Conservation (phyloP, 2,113 vertebrate species). For the Azemiops feae region DNA sequence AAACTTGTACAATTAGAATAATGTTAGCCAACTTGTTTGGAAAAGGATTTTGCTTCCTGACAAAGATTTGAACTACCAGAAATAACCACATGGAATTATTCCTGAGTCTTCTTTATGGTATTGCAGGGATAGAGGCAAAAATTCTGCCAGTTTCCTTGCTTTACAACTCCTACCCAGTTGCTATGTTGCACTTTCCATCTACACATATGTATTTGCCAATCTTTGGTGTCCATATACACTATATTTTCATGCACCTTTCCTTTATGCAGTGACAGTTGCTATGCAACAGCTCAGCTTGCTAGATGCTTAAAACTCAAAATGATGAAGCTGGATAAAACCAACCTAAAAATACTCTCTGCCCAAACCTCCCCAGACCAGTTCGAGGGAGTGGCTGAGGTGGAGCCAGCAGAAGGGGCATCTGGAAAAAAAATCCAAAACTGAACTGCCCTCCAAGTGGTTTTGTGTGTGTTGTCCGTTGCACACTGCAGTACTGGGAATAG, state of each 20-base stretch:
- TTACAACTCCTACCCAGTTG: not conserved
- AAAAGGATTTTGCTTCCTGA: not conserved
- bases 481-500: not conserved
- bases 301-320: slow-evolving; percentile 62
- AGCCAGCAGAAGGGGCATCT: not conserved
- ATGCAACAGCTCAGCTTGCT: slow-evolving; percentile 60
- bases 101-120: not conserved
- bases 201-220: not conserved
- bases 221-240: not conserved
- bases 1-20: not conserved
- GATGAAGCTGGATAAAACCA: slow-evolving; percentile 57
- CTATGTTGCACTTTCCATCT: not conserved
- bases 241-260: slow-evolving; percentile 47
- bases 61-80: not conserved
- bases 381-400: not conserved
- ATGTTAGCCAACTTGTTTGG: not conserved
- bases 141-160: not conserved
- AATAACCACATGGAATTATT: not conserved
- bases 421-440: slow-evolving; percentile 32
- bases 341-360: slow-evolving; percentile 58
- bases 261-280: slow-evolving; percentile 58
- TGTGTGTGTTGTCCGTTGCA: not conserved
- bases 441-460: slow-evolving; percentile 38
- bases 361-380: not conserved
- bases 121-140: not conserved